Evolutionary conservation across 2,113 vertebrate genomes (phyloP).

Genomic region (Toxotes jaculatrix): DNA sequence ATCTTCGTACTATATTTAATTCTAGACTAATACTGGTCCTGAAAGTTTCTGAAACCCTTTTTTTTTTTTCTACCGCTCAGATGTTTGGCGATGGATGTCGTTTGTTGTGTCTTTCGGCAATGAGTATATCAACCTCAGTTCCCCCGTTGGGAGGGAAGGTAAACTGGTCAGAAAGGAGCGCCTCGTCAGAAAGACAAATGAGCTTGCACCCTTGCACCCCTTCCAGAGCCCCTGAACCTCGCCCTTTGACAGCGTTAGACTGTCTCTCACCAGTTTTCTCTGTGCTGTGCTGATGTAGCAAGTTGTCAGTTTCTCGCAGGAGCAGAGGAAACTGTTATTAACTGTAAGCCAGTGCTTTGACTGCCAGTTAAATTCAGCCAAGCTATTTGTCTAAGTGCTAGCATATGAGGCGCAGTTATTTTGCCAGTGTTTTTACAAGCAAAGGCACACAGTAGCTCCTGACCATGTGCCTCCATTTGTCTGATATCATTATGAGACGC

Average conservation of each 20-base stretch:
- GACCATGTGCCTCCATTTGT: constrained; percentile 54
- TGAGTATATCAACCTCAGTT: constrained; percentile 41
- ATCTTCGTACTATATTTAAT: neutral
- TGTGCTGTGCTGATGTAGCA: constrained; percentile 63
- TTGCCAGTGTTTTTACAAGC: constrained; percentile 62
- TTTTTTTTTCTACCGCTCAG: constrained; percentile 8
- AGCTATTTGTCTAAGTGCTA: constrained; percentile 69
- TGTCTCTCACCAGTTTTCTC: constrained; percentile 49
- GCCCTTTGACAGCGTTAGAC: constrained; percentile 33
- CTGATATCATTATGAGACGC: constrained; percentile 30
- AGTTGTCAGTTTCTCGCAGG: constrained; percentile 55
- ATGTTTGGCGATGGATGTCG: constrained; percentile 27
- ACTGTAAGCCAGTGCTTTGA: constrained; percentile 46
- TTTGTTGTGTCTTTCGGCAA: constrained; percentile 60
- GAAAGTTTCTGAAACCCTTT: neutral
- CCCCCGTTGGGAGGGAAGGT: constrained; percentile 36
- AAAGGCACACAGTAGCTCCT: constrained; percentile 51
- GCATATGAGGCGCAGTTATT: constrained; percentile 61
- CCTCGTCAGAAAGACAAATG: constrained; percentile 69
- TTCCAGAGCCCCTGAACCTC: constrained; percentile 45
- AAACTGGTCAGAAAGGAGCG: constrained; percentile 46
- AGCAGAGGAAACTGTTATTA: constrained; percentile 69
- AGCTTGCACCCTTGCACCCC: constrained; percentile 40
- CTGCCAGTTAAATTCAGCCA: constrained; percentile 60
- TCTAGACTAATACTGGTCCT: neutral